A percentile compares a stretch with the other conserved stretches of the same genome.
Evolutionary conservation across 2,797 vertebrate genomes (phyloP).

Genomic region (Fratercula arctica): DNA sequence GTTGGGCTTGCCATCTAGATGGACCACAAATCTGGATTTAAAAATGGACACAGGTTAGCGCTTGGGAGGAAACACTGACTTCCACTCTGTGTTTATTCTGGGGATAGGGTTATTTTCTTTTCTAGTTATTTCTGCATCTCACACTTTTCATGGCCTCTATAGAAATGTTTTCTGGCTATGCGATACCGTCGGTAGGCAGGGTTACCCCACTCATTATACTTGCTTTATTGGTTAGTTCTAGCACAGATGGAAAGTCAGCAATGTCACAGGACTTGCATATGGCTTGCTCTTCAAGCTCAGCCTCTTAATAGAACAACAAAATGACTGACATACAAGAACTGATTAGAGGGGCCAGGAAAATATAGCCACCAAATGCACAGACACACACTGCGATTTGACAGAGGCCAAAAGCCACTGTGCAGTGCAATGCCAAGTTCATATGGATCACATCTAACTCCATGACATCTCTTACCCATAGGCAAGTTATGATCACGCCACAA

Average conservation of each 20-base stretch:
- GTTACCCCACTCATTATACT: neutral
- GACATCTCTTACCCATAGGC: neutral
- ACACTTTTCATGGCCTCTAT: neutral
- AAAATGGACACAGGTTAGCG: neutral
- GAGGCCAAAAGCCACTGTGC: neutral
- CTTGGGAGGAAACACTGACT: neutral
- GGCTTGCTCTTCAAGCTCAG: neutral
- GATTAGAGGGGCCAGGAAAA: neutral
- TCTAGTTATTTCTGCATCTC: neutral
- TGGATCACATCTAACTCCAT: neutral
- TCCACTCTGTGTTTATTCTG: neutral
- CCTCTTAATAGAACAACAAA: slow-evolving; percentile 9
- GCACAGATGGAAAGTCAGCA: neutral
- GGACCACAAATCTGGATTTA: neutral
- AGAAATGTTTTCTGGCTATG: neutral
- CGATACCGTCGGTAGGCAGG: neutral
- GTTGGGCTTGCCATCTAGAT: neutral
- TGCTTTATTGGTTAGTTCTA: neutral
- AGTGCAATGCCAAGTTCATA: neutral
- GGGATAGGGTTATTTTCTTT: neutral
- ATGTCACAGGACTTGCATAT: neutral
- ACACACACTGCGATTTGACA: neutral
- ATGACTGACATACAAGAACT: neutral
- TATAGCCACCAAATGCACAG: neutral
- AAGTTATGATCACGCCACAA: neutral